A percentile compares a stretch with the other conserved stretches of the same genome.
Evolutionary conservation across 2,888 invertebrate genomes (phyloP).

Genomic region (Luffia ferchaultella): DNA sequence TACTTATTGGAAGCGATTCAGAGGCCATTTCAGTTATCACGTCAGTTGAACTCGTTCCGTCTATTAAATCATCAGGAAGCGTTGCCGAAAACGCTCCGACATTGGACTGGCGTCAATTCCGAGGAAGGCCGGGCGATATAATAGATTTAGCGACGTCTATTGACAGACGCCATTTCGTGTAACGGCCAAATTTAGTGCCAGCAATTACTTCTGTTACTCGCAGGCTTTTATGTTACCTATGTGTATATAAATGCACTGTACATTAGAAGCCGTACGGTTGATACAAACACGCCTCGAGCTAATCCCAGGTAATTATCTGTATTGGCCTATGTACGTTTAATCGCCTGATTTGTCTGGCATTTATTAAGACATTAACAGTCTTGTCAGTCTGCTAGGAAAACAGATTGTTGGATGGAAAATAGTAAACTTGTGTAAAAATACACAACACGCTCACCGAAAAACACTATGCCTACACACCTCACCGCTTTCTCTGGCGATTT

Average conservation of each 20-base stretch:
- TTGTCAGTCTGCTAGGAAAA: slow-evolving; percentile 1
- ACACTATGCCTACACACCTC: not conserved
- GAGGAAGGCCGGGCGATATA: not conserved
- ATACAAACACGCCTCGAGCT: too few relatives aligned
- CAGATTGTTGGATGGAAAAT: not conserved
- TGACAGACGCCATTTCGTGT: not conserved
- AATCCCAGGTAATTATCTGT: too few relatives aligned
- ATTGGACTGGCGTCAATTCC: not conserved
- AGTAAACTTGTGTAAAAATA: not conserved
- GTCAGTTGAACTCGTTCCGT: not conserved
- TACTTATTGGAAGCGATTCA: not conserved
- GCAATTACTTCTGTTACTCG: not conserved
- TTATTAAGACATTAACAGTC: slow-evolving; percentile 3
- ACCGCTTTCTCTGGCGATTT: slow-evolving; percentile 5
- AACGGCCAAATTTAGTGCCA: not conserved
- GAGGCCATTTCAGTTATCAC: not conserved
- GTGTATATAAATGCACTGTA: too few relatives aligned
- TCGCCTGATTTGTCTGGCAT: not conserved
- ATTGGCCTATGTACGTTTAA: too few relatives aligned
- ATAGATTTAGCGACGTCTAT: not conserved
- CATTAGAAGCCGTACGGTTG: too few relatives aligned
- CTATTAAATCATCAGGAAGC: not conserved
- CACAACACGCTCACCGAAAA: not conserved
- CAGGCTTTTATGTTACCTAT: too few relatives aligned
- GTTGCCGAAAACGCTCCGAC: not conserved